Evolutionary conservation across 1,140 invertebrate genomes (phyloP).

Genomic region (Microvelia longipes): DNA sequence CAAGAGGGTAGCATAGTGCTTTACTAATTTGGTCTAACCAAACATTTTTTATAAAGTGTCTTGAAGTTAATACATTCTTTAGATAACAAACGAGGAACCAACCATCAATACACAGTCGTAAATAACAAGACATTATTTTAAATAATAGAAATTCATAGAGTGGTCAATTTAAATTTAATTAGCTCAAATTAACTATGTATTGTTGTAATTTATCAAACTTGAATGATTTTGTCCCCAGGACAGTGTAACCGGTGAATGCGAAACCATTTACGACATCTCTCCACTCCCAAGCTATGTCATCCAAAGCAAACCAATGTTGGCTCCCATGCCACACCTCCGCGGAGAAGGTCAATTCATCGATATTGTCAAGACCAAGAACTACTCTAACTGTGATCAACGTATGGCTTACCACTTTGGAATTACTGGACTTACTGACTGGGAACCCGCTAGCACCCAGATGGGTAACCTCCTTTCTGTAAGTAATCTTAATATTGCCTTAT

Average conservation of each 20-base stretch:
- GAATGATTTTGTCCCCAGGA: slow-evolving; percentile 23
- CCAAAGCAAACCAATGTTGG: slow-evolving; percentile 32
- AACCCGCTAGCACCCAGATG: slow-evolving; percentile 36
- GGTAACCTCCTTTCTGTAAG: slow-evolving; percentile 39
- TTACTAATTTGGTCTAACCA: background rate
- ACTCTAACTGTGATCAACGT: slow-evolving; percentile 39
- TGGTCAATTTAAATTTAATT: background rate
- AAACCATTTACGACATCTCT: slow-evolving; percentile 46
- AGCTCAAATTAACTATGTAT: background rate
- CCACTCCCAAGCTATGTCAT: slow-evolving; percentile 36
- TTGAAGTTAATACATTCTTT: background rate
- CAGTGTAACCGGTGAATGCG: slow-evolving; percentile 47
- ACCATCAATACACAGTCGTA: too few relatives aligned
- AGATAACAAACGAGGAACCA: too few relatives aligned
- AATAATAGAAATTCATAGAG: too few relatives aligned
- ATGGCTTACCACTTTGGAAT: slow-evolving; percentile 45
- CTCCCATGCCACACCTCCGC: slow-evolving; percentile 30
- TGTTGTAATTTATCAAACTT: background rate
- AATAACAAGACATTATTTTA: too few relatives aligned
- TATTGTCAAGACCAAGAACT: slow-evolving; percentile 49
- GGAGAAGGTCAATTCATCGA: slow-evolving; percentile 38
- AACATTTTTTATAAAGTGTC: background rate
- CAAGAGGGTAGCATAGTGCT: too few relatives aligned
- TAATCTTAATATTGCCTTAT: slow-evolving; percentile 11
- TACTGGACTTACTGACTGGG: slow-evolving; percentile 33